Percentiles rank a stretch among this genome's conserved stretches.
Evolutionary conservation across 2,113 vertebrate genomes (phyloP).

Genomic region (Zosterops japonicus): DNA sequence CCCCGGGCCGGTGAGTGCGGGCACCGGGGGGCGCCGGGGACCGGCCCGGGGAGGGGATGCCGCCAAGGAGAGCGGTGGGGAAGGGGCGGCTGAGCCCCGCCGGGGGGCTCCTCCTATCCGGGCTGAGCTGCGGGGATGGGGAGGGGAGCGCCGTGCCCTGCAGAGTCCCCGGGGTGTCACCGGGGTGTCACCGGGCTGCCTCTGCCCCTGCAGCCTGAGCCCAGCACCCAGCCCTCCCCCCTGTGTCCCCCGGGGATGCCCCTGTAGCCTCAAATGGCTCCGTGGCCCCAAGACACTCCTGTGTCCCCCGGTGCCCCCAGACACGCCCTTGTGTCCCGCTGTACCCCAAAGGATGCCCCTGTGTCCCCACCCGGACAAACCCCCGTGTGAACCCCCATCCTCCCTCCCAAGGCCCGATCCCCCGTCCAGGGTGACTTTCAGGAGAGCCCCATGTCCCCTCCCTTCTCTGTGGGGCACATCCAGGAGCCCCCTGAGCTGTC

Average conservation of each 20-base stretch:
- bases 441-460: background rate
- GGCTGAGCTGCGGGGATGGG: background rate
- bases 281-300: background rate
- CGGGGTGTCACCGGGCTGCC: background rate
- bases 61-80: background rate
- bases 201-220: background rate
- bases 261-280: background rate
- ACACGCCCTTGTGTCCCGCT: background rate
- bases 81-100: background rate
- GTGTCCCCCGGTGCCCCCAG: background rate
- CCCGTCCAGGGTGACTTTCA: background rate
- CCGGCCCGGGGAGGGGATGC: background rate
- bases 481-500: background rate
- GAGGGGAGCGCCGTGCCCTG: background rate
- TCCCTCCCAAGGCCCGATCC: background rate
- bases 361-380: background rate
- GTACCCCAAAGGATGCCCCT: background rate
- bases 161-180: background rate
- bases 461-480: accelerated
- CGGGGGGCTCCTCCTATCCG: background rate
- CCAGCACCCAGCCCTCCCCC: background rate
- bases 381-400: background rate
- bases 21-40: background rate
- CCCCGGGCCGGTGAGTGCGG: background rate
- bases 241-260: background rate